A percentile compares a stretch with the other conserved stretches of the same genome.
These are phyloP conservation scores for Labroides dimidiatus DNA, from an alignment of 2,797 vertebrate species.

Conservation along the genomic window DNA sequence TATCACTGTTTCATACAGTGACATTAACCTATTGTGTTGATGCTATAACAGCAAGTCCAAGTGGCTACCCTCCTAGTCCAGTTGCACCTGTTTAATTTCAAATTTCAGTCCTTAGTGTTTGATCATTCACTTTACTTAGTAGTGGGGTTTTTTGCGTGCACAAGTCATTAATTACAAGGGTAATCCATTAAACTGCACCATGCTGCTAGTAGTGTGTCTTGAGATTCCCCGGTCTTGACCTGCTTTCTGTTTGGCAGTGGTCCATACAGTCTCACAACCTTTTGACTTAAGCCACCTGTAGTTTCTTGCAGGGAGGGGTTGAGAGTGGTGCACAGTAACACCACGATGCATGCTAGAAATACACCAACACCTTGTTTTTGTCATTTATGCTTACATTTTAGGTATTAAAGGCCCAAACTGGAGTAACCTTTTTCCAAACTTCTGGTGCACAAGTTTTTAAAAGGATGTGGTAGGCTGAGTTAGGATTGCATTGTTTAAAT, in stretches of 20 bases:
- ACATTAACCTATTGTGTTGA: slow-evolving; percentile 26
- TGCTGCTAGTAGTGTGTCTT: slow-evolving; percentile 52
- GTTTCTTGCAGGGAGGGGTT: slow-evolving; percentile 31
- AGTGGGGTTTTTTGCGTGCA: slow-evolving; percentile 35
- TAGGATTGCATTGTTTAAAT: slow-evolving; percentile 43
- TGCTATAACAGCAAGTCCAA: slow-evolving; percentile 15
- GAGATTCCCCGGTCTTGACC: slow-evolving; percentile 65
- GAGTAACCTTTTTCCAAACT: not conserved
- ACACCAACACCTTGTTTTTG: not conserved
- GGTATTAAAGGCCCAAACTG: not conserved
- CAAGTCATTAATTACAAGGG: slow-evolving; percentile 46
- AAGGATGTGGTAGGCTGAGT: not conserved
- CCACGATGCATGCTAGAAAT: slow-evolving; percentile 5
- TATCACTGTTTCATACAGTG: slow-evolving; percentile 8
- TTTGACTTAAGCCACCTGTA: slow-evolving; percentile 47
- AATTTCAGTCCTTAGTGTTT: slow-evolving; percentile 16
- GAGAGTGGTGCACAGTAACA: slow-evolving; percentile 18
- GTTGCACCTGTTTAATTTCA: slow-evolving; percentile 38
- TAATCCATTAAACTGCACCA: slow-evolving; percentile 72
- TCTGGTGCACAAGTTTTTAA: not conserved
- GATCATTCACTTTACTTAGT: slow-evolving; percentile 31
- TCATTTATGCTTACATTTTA: slow-evolving; percentile 1
- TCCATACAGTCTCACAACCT: slow-evolving; percentile 38
- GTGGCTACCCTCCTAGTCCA: not conserved
- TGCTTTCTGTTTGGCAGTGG: slow-evolving; percentile 69